Evolutionary conservation across 2,888 invertebrate genomes (phyloP).

Genomic region (Halictus ligatus): DNA sequence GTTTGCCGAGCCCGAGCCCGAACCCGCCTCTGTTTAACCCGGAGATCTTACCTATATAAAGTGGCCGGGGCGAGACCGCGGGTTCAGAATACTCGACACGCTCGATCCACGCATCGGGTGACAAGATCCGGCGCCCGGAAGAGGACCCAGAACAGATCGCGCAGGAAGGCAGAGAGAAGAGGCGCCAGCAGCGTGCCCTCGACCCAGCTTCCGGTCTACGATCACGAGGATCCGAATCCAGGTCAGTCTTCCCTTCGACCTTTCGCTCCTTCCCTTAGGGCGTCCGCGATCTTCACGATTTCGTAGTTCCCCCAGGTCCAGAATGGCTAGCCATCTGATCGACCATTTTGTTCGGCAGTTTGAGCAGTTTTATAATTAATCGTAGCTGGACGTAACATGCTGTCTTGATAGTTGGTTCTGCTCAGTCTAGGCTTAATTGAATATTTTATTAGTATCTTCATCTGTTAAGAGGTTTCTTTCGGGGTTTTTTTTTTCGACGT

Average conservation of each 20-base stretch:
- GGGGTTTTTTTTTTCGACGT: too few relatives aligned
- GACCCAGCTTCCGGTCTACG: conserved; percentile 26
- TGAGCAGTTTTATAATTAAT: too few relatives aligned
- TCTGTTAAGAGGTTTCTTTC: too few relatives aligned
- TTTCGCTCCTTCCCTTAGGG: not conserved
- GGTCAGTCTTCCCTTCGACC: not conserved
- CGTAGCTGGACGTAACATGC: too few relatives aligned
- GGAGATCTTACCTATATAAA: conserved; percentile 83
- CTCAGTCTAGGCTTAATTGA: too few relatives aligned
- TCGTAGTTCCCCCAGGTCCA: not conserved
- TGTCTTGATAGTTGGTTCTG: too few relatives aligned
- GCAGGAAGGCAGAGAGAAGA: conserved; percentile 31
- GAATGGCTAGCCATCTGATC: not conserved
- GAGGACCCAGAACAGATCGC: conserved; percentile 22
- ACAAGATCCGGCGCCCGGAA: conserved; percentile 1
- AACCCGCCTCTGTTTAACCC: conserved; percentile 42
- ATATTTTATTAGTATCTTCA: too few relatives aligned
- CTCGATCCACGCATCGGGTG: conserved; percentile 77
- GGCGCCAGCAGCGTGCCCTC: conserved; percentile 21
- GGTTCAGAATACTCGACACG: conserved; percentile 82
- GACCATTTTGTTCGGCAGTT: not conserved
- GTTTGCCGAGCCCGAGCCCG: not conserved
- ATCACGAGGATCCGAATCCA: not conserved
- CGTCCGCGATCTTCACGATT: not conserved
- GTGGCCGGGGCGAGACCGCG: conserved; percentile 81